These are phyloP conservation scores for Acronicta aceris DNA, from an alignment of 2,888 invertebrate genomes.

Conservation along the genomic window DNA sequence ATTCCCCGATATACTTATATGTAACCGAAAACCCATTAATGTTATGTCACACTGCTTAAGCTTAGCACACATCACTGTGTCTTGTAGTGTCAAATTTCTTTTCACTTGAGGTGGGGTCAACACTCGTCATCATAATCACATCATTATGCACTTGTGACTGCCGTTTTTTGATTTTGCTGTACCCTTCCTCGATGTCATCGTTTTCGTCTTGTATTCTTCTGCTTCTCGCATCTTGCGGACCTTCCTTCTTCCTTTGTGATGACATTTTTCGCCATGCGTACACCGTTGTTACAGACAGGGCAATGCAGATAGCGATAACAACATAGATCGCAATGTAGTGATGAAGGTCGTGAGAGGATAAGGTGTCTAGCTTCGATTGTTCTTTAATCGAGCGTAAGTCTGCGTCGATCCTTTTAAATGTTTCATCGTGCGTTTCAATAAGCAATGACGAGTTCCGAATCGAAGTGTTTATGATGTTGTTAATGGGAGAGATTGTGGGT, in stretches of 20 bases:
- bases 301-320: slow-evolving; percentile 9
- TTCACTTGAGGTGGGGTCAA: slow-evolving; percentile 1
- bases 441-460: slow-evolving; percentile 5
- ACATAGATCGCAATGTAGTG: slow-evolving; percentile 8
- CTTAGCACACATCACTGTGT: slow-evolving; percentile 4
- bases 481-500: slow-evolving; percentile 8
- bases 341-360: slow-evolving; percentile 7
- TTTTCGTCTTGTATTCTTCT: slow-evolving; percentile 2
- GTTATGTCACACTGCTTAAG: background rate
- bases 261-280: slow-evolving; percentile 9
- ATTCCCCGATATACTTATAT: too few species aligned
- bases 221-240: slow-evolving; percentile 10
- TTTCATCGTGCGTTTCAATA: slow-evolving; percentile 1
- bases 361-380: slow-evolving; percentile 4
- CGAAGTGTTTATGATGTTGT: slow-evolving; percentile 3
- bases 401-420: slow-evolving; percentile 1
- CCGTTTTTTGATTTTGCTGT: slow-evolving; percentile 7
- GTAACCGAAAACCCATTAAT: too few species aligned
- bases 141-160: slow-evolving; percentile 4
- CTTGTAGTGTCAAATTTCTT: slow-evolving; percentile 1
- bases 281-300: slow-evolving; percentile 13
- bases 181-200: slow-evolving; percentile 5
- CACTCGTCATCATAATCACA: background rate
- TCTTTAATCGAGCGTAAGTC: slow-evolving; percentile 2
- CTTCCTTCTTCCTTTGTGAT: slow-evolving; percentile 2